A percentile compares a stretch with the other conserved stretches of the same genome.
phyloP scores from a whole-genome alignment of 2,888 invertebrate species.

The Pheosia tremula region DNA sequence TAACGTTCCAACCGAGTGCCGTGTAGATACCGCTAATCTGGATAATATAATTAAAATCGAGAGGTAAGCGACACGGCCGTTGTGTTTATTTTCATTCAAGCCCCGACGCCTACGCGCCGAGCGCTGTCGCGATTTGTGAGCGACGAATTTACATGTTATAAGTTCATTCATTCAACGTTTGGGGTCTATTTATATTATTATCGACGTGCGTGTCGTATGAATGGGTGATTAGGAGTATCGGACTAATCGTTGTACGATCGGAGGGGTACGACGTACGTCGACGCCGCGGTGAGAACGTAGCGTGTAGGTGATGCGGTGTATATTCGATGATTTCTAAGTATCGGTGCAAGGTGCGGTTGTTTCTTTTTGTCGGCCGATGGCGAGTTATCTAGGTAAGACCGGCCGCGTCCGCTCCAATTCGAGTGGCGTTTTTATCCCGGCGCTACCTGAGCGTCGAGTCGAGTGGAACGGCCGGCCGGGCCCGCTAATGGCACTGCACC shows the following conservation, averaged over 20 bases:
- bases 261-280: conserved; percentile 56
- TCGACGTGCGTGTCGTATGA: conserved; percentile 74
- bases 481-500: conserved; percentile 60
- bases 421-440: conserved; percentile 81
- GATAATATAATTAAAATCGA: conserved; percentile 79
- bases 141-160: conserved; percentile 82
- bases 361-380: conserved; percentile 51
- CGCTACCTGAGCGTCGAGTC: conserved; percentile 68
- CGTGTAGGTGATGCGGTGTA: conserved; percentile 26
- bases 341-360: conserved; percentile 41
- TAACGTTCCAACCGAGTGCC: conserved; percentile 62
- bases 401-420: conserved; percentile 74
- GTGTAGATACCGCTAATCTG: conserved; percentile 77
- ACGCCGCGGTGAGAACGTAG: conserved; percentile 30
- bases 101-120: conserved; percentile 74
- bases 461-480: conserved; percentile 53
- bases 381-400: conserved; percentile 74
- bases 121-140: conserved; percentile 80
- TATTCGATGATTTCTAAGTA: conserved; percentile 40
- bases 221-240: conserved; percentile 69
- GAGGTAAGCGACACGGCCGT: conserved; percentile 64
- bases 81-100: conserved; percentile 81
- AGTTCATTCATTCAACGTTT: conserved; percentile 78
- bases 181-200: conserved; percentile 76
- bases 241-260: conserved; percentile 47